phyloP scores from a whole-genome alignment of 1,140 invertebrate species.

The Leptopilina boulardi region DNA sequence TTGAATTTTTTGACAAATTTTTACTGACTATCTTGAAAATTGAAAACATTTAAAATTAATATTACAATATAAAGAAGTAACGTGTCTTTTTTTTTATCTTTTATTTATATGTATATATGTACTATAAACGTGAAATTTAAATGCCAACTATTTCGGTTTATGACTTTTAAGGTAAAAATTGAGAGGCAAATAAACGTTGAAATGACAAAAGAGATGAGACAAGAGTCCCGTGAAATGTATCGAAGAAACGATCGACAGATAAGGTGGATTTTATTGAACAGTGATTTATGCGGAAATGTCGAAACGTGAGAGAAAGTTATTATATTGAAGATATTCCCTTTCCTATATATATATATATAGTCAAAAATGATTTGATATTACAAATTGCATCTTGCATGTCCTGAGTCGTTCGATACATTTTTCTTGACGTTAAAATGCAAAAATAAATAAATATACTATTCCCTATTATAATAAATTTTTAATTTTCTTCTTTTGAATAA shows the following conservation, averaged over 20 bases:
- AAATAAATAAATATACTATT: too few relatives aligned
- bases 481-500: too few relatives aligned
- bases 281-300: conserved; percentile 19
- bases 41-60: too few relatives aligned
- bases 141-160: background rate
- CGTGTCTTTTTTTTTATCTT: too few relatives aligned
- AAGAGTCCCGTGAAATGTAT: conserved; percentile 1
- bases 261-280: conserved; percentile 19
- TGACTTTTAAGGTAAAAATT: background rate
- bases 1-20: too few relatives aligned
- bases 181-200: conserved; percentile 11
- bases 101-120: too few relatives aligned
- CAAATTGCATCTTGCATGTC: background rate
- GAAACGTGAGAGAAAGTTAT: background rate
- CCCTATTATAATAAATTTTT: too few relatives aligned
- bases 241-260: conserved; percentile 1
- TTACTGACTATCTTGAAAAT: too few relatives aligned
- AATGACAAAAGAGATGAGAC: background rate
- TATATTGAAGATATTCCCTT: too few relatives aligned
- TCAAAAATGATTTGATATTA: background rate
- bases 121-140: conserved; percentile 10
- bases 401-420: too few relatives aligned
- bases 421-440: too few relatives aligned
- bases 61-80: too few relatives aligned
- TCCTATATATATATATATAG: background rate